Evolutionary conservation across 2,797 vertebrate genomes (phyloP), one percentile per base, ranked within the genome.

Genomic region (Megalops cyprinoides): DNA sequence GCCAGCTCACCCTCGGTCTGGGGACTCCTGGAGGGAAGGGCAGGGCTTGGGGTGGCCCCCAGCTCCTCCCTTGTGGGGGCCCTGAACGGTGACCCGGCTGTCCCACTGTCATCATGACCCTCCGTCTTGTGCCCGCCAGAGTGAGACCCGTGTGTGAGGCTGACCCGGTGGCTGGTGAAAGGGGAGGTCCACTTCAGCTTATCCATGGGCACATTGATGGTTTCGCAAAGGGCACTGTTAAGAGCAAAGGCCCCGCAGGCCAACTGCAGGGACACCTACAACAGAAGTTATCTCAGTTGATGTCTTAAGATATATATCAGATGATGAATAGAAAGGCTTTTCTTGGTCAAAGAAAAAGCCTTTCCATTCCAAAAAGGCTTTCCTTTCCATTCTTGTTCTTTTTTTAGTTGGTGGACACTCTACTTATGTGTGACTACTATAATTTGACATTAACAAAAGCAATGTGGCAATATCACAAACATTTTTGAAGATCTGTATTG

Each of bases 101-200:
- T 10, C 18, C 23, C 67, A 1, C 9, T 25, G 2, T 20, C 39
- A 39, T 44, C 67, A 28, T 0, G 0, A 0, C 87, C 91, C 77
- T 93, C 92, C 0, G 88, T 81, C 15, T 90, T 85, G 34, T 87
- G 91, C 83, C 88, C 71, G 84, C 87, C 48, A 2, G 90, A 90
- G 10, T 93, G 89, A 6, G 94, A 96, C 69, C 89, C 87, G 87
- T 95, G 90, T 3, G 94, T 90, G 82, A 96, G 90, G 62, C 95
- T 94, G 84, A 89, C 87, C 75, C 97, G 96, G 89, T 98, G 98
- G 89, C 95, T 95, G 87, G 88, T 62, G 4, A 99, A 99, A 0
- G 97, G 98, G 0, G 98, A 99, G 0, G 96, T 97, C 97, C 98
- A 96, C 91, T 96, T 97, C 25, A 99, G 93, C 87, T 98, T 98